phyloP scores from a whole-genome alignment of 2,113 vertebrate species.

The Cairina moschata region DNA sequence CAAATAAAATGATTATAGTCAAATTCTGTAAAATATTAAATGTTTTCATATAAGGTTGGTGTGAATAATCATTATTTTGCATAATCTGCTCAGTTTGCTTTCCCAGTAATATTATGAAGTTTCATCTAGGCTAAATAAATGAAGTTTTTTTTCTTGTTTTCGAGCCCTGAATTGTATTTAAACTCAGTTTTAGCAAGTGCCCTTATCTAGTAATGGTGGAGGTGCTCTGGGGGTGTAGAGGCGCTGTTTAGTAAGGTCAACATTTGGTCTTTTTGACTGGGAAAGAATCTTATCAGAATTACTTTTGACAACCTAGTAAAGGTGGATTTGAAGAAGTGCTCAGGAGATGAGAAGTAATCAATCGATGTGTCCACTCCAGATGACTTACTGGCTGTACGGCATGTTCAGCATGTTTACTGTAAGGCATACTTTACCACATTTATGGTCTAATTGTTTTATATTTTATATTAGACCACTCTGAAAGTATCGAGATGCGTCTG shows the following conservation, averaged over 20 bases:
- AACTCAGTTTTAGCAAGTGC: not conserved
- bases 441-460: conserved; percentile 37
- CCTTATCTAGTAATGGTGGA: not conserved
- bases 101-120: not conserved
- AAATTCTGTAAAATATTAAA: not conserved
- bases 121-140: not conserved
- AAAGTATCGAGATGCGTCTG: conserved; percentile 31
- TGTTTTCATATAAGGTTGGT: not conserved
- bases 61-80: not conserved
- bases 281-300: conserved; percentile 15
- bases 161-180: not conserved
- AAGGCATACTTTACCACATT: not conserved
- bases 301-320: conserved; percentile 9
- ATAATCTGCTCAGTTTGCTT: not conserved
- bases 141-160: not conserved
- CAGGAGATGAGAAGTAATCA: not conserved
- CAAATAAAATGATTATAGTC: not conserved
- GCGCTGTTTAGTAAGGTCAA: not conserved
- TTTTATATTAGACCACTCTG: conserved; percentile 40
- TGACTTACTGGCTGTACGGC: not conserved
- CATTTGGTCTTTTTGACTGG: conserved; percentile 19
- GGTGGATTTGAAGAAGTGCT: conserved; percentile 11
- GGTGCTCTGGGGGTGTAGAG: not conserved
- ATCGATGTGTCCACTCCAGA: not conserved
- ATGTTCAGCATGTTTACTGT: not conserved